Percentiles rank a stretch among this genome's conserved stretches.
Conservation (phyloP, 2,797 vertebrate genomes). For the Microtus californicus region DNA sequence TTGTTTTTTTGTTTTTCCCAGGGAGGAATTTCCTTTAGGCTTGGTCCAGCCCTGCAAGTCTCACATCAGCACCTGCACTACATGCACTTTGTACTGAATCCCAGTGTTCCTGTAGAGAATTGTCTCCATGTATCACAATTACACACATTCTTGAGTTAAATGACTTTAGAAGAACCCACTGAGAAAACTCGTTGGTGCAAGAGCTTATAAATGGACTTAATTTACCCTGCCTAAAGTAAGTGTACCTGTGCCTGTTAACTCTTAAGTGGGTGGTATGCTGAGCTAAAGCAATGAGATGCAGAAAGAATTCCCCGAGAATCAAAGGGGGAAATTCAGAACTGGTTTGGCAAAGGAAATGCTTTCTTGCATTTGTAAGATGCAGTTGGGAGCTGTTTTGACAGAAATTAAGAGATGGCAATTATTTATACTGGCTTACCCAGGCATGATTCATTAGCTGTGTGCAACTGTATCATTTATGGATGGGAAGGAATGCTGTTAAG, state of each 20-base stretch:
- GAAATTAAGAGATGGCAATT: slow-evolving; percentile 24
- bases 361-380: background rate
- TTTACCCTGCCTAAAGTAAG: slow-evolving; percentile 72
- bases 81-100: slow-evolving; percentile 71
- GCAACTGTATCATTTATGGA: background rate
- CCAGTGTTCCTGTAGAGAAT: slow-evolving; percentile 71
- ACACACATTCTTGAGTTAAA: slow-evolving; percentile 81
- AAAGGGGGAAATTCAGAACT: background rate
- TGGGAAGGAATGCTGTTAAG: background rate
- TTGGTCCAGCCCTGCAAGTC: slow-evolving; percentile 69
- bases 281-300: slow-evolving; percentile 51
- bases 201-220: slow-evolving; percentile 81
- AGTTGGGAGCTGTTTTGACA: slow-evolving; percentile 10
- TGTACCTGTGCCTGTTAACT: background rate
- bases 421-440: background rate
- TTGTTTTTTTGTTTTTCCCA: background rate
- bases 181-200: slow-evolving; percentile 81
- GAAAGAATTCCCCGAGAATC: background rate
- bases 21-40: slow-evolving; percentile 73
- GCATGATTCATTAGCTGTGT: slow-evolving; percentile 16
- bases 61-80: background rate
- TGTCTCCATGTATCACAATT: slow-evolving; percentile 85
- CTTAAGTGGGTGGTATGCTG: slow-evolving; percentile 36
- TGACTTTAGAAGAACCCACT: slow-evolving; percentile 80
- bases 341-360: background rate